Evolutionary conservation across 1,140 invertebrate species (phyloP).

Genomic region (Scaptomyza pallida): DNA sequence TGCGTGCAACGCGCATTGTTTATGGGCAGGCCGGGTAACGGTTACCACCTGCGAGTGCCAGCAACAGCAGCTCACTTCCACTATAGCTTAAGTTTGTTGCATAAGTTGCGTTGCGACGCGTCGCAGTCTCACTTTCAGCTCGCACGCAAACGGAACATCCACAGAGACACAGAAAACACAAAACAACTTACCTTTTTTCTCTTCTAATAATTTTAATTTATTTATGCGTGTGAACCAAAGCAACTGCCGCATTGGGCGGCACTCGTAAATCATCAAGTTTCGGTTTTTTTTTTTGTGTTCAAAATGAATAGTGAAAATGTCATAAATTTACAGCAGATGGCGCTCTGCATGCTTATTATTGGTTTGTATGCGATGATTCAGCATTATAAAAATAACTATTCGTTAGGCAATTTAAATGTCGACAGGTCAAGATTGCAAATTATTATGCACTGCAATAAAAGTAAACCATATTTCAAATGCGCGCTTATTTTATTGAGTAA

Average conservation of each 20-base stretch:
- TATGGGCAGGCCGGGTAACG: slow-evolving; percentile 19
- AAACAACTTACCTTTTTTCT: slow-evolving; percentile 38
- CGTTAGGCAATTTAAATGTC: slow-evolving; percentile 9
- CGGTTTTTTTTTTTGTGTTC: slow-evolving; percentile 33
- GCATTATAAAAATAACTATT: neutral
- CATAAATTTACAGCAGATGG: slow-evolving; percentile 18
- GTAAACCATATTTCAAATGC: neutral
- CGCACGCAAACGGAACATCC: slow-evolving; percentile 52
- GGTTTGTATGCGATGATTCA: slow-evolving; percentile 4
- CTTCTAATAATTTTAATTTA: slow-evolving; percentile 59
- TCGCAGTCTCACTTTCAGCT: slow-evolving; percentile 16
- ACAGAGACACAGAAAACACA: slow-evolving; percentile 8
- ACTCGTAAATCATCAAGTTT: slow-evolving; percentile 53
- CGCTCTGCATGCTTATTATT: slow-evolving; percentile 6
- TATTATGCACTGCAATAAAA: slow-evolving; percentile 5
- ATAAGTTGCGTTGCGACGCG: slow-evolving; percentile 28
- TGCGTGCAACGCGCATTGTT: slow-evolving; percentile 21
- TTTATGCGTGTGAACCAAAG: slow-evolving; percentile 71
- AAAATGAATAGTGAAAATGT: slow-evolving; percentile 44
- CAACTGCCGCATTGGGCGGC: slow-evolving; percentile 14
- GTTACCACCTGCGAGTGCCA: slow-evolving; percentile 17
- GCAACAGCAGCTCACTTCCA: neutral
- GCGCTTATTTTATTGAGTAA: neutral
- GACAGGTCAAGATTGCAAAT: neutral
- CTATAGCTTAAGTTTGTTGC: slow-evolving; percentile 28